Evolutionary conservation across 2,113 vertebrate genomes (phyloP).

Genomic region (Xenus cinereus): DNA sequence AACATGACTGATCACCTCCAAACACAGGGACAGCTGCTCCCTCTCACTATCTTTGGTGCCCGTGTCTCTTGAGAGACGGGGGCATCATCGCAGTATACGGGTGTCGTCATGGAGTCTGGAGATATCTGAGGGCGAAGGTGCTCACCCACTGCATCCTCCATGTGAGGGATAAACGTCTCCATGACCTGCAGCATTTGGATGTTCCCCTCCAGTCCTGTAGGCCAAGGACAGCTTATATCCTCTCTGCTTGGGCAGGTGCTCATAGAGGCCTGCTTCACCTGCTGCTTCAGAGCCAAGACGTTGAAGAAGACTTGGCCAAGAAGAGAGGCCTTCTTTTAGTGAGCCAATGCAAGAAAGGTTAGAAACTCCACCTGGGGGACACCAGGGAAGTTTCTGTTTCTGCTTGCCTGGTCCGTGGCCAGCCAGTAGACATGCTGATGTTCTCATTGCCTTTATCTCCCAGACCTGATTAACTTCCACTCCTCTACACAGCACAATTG

Average conservation of each 20-base stretch:
- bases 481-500: not conserved
- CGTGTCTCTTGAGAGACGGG: not conserved
- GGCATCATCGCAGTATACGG: slow-evolving; percentile 56
- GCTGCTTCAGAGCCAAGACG: not conserved
- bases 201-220: slow-evolving; percentile 54
- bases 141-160: slow-evolving; percentile 69
- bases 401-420: not conserved
- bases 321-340: not conserved
- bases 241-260: not conserved
- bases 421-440: not conserved
- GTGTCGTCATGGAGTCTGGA: slow-evolving; percentile 55
- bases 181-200: slow-evolving; percentile 48
- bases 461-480: not conserved
- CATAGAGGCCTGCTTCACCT: not conserved
- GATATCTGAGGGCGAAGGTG: slow-evolving; percentile 61
- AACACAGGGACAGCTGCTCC: slow-evolving; percentile 46
- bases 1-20: slow-evolving; percentile 54
- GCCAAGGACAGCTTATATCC: slow-evolving; percentile 34
- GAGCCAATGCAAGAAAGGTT: not conserved
- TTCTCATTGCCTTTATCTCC: not conserved
- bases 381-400: not conserved
- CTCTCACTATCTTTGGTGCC: slow-evolving; percentile 27
- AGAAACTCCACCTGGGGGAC: not conserved
- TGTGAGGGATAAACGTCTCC: not conserved
- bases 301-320: not conserved